Conservation (phyloP, 2,113 vertebrate genomes). For the Desmodus rotundus region DNA sequence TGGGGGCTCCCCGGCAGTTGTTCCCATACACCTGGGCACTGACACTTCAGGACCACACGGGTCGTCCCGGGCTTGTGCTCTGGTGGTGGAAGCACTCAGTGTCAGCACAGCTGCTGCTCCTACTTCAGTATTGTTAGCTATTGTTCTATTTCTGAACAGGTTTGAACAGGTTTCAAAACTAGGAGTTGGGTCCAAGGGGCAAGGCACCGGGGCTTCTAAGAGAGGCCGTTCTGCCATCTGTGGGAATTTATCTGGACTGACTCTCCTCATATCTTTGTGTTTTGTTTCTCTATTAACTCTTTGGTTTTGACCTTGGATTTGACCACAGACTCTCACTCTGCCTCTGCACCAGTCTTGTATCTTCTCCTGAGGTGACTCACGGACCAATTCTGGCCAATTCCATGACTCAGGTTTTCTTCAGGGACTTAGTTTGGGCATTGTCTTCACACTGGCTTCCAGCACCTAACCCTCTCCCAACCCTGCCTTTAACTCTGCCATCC, state of each 20-base stretch:
- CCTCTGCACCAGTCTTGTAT: not conserved
- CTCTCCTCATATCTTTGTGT: not conserved
- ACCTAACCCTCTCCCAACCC: not conserved
- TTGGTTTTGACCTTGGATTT: not conserved
- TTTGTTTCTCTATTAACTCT: not conserved
- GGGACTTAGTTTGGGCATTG: not conserved
- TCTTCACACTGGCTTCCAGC: not conserved
- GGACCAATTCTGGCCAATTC: not conserved
- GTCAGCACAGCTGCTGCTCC: rapidly evolving
- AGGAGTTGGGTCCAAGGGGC: not conserved
- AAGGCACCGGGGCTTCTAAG: not conserved
- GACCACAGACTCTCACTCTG: not conserved
- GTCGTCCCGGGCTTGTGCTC: not conserved
- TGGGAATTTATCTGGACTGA: not conserved
- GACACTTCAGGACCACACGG: not conserved
- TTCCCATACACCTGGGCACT: too few species aligned
- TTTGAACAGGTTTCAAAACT: not conserved
- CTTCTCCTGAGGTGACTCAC: not conserved
- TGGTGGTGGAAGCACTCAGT: not conserved
- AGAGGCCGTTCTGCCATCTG: not conserved
- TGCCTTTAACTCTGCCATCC: not conserved
- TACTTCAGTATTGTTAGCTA: not conserved
- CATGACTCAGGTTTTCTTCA: not conserved
- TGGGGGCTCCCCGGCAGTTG: not conserved
- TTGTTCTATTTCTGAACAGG: not conserved